phyloP scores from a whole-genome alignment of 2,888 invertebrate genomes.

The Sinelater perroti region DNA sequence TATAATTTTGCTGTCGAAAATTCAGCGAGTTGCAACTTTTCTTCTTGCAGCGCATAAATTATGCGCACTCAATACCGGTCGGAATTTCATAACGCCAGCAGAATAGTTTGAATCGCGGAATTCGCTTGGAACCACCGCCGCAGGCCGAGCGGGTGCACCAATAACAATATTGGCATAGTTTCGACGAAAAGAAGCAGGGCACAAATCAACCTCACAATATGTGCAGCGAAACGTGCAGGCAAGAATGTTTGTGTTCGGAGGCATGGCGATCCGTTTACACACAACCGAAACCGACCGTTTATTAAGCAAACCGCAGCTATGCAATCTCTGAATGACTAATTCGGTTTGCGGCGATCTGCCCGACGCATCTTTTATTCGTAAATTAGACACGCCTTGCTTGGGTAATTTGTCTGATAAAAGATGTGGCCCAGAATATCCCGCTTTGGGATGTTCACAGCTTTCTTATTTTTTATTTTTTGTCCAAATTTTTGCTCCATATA shows the following conservation, averaged over 20 bases:
- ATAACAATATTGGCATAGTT: slow-evolving; percentile 39
- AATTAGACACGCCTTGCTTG: too few species aligned
- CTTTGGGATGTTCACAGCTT: too few species aligned
- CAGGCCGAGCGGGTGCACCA: slow-evolving; percentile 26
- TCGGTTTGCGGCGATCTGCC: too few species aligned
- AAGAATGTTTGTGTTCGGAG: slow-evolving; percentile 23
- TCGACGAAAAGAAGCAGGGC: slow-evolving; percentile 24
- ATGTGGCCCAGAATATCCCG: too few species aligned
- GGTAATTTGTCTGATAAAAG: too few species aligned
- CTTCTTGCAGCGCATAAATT: slow-evolving; percentile 31
- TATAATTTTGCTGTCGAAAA: too few species aligned
- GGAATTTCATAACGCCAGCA: slow-evolving; percentile 36
- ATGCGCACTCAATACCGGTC: slow-evolving; percentile 29
- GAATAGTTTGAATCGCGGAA: slow-evolving; percentile 28
- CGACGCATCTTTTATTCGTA: too few species aligned
- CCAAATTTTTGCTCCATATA: too few species aligned
- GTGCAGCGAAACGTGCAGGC: slow-evolving; percentile 31
- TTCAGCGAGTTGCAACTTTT: too few species aligned
- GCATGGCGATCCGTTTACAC: background rate
- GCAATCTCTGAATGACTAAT: too few species aligned
- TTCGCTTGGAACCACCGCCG: slow-evolving; percentile 20
- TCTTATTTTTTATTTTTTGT: too few species aligned
- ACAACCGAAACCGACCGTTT: slow-evolving; percentile 3
- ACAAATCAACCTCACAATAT: slow-evolving; percentile 38
- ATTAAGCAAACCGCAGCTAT: too few species aligned